phyloP scores from a whole-genome alignment of 2,797 vertebrate genomes.

The Cetoscarus ocellatus region DNA sequence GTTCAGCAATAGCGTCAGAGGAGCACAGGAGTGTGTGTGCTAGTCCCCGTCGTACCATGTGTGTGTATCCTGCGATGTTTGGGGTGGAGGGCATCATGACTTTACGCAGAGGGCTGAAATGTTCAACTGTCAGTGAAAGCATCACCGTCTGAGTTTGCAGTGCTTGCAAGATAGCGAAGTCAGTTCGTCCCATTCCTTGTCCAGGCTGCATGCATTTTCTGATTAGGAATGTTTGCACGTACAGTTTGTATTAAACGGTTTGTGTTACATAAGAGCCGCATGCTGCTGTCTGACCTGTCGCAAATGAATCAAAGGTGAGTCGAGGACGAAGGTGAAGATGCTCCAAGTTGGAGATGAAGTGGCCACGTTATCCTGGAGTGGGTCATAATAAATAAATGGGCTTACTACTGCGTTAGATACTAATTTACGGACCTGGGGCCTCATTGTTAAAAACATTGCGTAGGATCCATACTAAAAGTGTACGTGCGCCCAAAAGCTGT shows the following conservation, averaged over 20 bases:
- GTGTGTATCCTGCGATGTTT: not conserved
- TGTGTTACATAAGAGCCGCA: conserved; percentile 64
- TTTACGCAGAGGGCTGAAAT: not conserved
- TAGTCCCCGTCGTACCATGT: not conserved
- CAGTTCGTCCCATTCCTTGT: conserved; percentile 18
- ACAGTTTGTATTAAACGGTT: conserved; percentile 31
- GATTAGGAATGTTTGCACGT: conserved; percentile 49
- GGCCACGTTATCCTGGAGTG: conserved; percentile 6
- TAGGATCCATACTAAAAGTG: too few relatives aligned
- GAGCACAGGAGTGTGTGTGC: not conserved
- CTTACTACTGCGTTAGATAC: too few relatives aligned
- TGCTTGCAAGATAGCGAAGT: conserved; percentile 21
- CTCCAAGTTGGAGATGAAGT: conserved; percentile 4
- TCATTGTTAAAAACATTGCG: too few relatives aligned
- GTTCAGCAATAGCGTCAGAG: conserved; percentile 5
- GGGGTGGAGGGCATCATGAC: not conserved
- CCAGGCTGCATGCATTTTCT: conserved; percentile 25
- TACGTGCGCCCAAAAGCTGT: too few relatives aligned
- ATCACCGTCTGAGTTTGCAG: conserved; percentile 16
- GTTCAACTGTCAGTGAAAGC: not conserved
- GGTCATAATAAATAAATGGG: not conserved
- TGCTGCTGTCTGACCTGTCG: conserved; percentile 53
- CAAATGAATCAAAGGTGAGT: conserved; percentile 58
- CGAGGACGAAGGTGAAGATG: conserved; percentile 32
- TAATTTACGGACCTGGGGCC: too few relatives aligned